phyloP scores from a whole-genome alignment of 2,797 vertebrate genomes.

The Spinibarbus caldwelli region DNA sequence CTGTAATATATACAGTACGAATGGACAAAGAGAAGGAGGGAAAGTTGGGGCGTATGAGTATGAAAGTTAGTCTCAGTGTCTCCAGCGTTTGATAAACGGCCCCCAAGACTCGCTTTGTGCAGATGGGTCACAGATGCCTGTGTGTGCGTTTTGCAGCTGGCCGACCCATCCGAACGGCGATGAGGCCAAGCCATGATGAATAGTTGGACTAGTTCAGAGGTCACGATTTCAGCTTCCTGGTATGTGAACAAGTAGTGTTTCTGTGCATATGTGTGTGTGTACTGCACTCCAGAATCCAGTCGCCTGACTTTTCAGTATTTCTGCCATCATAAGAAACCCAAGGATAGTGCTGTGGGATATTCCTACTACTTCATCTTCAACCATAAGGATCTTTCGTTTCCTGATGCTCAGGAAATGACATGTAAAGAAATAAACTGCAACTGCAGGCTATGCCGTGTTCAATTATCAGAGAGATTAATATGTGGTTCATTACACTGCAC shows the following conservation, averaged over 20 bases:
- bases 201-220: constrained; percentile 47
- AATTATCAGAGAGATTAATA: background rate
- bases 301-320: background rate
- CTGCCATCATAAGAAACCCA: constrained; percentile 11
- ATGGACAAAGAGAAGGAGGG: background rate
- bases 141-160: constrained; percentile 53
- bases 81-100: constrained; percentile 45
- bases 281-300: background rate
- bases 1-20: constrained; percentile 4
- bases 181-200: constrained; percentile 49
- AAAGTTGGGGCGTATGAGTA: background rate
- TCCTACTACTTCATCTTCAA: background rate
- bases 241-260: constrained; percentile 45
- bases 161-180: constrained; percentile 43
- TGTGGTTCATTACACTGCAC: background rate
- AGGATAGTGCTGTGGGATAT: background rate
- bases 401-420: background rate
- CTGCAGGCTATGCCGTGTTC: background rate
- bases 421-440: background rate
- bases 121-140: constrained; percentile 32
- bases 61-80: constrained; percentile 17
- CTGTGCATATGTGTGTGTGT: constrained; percentile 1
- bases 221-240: constrained; percentile 51
- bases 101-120: constrained; percentile 39
- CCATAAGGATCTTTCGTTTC: background rate